Evolutionary conservation across 2,113 vertebrate genomes (phyloP), one percentile per base, ranked within the genome.

Genomic region (Rhagologus leucostigma): DNA sequence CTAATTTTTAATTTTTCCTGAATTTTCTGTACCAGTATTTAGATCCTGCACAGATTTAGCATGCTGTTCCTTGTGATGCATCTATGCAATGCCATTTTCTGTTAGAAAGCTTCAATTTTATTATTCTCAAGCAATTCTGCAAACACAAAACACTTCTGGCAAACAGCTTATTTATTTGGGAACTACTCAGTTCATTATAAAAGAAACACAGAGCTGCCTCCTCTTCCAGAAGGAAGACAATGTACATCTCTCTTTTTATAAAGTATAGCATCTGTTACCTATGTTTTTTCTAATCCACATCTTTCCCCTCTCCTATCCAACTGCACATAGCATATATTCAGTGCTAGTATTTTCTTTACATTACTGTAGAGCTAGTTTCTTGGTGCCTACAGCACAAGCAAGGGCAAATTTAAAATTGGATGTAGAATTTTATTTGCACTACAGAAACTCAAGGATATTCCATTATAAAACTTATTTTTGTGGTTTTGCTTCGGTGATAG

Each of bases 1-100:
- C 3, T n/a, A 0, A 22, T 52, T 84, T 85, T 44, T 1, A 13
- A 3, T 22, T 9, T 24, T 20, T 13, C 26, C 12, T 3, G 1
- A 39, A 39, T 8, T 8, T 84, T 84, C 30, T 84, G 39, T 29
- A 55, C 11, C 23, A 17, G 4, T 59, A 50, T 55, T 67, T 49
- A 68, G 19, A 59, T 75, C 10, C 13, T 79, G 42, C 22, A 29
- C 44, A 24, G 55, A 13, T 49, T 74, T 50, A 63, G 1, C 16
- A 21, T 7, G 19, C 7, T 39, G 5, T 30, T 84, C 30, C n/a
- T 63, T 60, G 10, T 87, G 20, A 42, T 73, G 21, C 8, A 19
- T 9, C 17, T 89, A 39, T 52, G 33, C 39, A 76, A 35, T 21
- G 6, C 4, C 5, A 16, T 74, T 70, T 91, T 70, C n/a, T n/a